Base-by-base conservation (phyloP, 2,888 invertebrate species). In the Stenoptilia bipunctidactyla region DNA sequence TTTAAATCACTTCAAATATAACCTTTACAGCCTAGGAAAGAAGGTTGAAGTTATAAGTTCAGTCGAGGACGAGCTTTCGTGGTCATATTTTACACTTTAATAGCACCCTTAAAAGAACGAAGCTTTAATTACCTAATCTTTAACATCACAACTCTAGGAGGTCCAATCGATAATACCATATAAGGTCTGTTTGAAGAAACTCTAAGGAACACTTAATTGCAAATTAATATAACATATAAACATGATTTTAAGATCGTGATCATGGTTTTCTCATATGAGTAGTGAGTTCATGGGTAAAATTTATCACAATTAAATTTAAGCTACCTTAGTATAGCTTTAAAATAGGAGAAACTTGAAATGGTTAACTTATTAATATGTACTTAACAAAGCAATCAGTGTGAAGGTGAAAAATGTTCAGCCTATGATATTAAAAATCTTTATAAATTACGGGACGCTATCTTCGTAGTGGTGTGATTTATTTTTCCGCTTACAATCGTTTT, bases 101-200 rank as follows among this genome's bases (percentile, higher is more conserved):
- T 71, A 65, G 65, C 60, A 52, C 67, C 76, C 72, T 73, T 76
- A 73, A 75, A 74, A 63, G 72, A 71, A 61, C 65, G 53, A 62
- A 57, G 58, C 60, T 71, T 74, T 79, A 79, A 79, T 79, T 69
- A 60, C 64, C 67, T 66, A 69, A 77, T 72, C 64, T 66, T 65
- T 66, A 66, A 67, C 55, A 53, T 59, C 61, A 51, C 48, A 50
- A 55, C 60, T 49, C 61, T 67, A 67, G 73, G 71, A 66, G 70
- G 71, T 74, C 70, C 55, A 36, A 45, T 46, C 35, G 46, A 53
- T 51, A 56, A 53, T 56, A 49, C 51, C 48, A 52, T 53, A 30
- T 30, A 30, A n/a, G 30, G 55, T 56, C 53, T 56, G 50, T 47
- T 43, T 38, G 49, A 30, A 3, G n/a, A 30, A 12, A 4, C 9